phyloP scores from a whole-genome alignment of 2,113 vertebrate species.

The Colossoma macropomum region DNA sequence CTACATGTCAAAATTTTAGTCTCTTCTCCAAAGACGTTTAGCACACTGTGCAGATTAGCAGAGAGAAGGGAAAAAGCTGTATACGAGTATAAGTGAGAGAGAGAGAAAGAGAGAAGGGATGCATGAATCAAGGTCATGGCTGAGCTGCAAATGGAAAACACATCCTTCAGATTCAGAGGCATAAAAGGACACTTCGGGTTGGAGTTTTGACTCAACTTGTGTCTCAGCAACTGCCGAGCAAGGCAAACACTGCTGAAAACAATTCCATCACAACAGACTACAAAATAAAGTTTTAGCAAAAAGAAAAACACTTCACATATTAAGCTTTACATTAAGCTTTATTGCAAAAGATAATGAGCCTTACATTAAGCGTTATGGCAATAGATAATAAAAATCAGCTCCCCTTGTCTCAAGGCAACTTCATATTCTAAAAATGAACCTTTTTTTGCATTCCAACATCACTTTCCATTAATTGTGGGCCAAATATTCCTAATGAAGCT shows the following conservation, averaged over 20 bases:
- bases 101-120: not conserved
- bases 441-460: not conserved
- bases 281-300: not conserved
- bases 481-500: conserved; percentile 48
- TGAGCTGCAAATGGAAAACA: not conserved
- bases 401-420: not conserved
- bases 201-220: not conserved
- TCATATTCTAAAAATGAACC: not conserved
- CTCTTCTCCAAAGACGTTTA: not conserved
- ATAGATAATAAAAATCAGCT: not conserved
- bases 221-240: not conserved
- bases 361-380: not conserved
- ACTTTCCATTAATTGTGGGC: conserved; percentile 35
- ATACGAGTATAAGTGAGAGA: not conserved
- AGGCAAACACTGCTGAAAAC: not conserved
- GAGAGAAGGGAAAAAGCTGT: not conserved
- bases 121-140: not conserved
- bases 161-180: not conserved
- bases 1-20: conserved; percentile 3
- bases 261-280: not conserved
- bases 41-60: conserved; percentile 1
- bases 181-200: not conserved
- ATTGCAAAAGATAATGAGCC: not conserved
- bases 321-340: too few species aligned
- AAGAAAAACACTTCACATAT: not conserved